A percentile compares a stretch with the other conserved stretches of the same genome.
Evolutionary conservation across 2,797 vertebrate species (phyloP).

Genomic region (Silurus aristotelis): DNA sequence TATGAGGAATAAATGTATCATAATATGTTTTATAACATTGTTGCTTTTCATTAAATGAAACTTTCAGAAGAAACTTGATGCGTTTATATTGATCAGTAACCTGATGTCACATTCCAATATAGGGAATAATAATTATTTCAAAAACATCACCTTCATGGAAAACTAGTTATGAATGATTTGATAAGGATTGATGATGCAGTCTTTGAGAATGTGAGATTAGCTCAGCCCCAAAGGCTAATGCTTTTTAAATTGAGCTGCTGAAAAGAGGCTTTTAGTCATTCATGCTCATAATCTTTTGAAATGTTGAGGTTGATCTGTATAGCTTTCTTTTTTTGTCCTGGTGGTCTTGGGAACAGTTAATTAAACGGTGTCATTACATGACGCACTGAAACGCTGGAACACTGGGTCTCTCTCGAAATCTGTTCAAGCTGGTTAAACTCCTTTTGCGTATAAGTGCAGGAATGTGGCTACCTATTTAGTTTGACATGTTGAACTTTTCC

Average conservation of each 20-base stretch:
- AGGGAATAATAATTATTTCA: not conserved
- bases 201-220: constrained; percentile 39
- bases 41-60: constrained; percentile 36
- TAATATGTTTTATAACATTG: constrained; percentile 38
- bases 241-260: constrained; percentile 60
- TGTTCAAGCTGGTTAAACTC: constrained; percentile 59
- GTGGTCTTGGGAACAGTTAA: constrained; percentile 60
- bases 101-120: not conserved
- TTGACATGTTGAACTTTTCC: constrained; percentile 46
- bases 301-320: constrained; percentile 51
- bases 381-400: constrained; percentile 59
- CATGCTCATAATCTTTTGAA: constrained; percentile 55
- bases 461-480: constrained; percentile 57
- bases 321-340: constrained; percentile 51
- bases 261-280: constrained; percentile 54
- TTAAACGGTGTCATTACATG: constrained; percentile 62
- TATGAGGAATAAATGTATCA: constrained; percentile 38
- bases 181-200: constrained; percentile 32
- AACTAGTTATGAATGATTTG: constrained; percentile 34
- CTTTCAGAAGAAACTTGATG: constrained; percentile 17
- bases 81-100: not conserved
- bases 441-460: constrained; percentile 54
- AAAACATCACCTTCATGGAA: not conserved
- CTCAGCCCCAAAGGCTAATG: constrained; percentile 44
- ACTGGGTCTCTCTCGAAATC: constrained; percentile 52